Percentiles rank a stretch among this genome's conserved stretches.
phyloP scores from a whole-genome alignment of 2,888 invertebrate species.

The Drosophila hawaiiensis region DNA sequence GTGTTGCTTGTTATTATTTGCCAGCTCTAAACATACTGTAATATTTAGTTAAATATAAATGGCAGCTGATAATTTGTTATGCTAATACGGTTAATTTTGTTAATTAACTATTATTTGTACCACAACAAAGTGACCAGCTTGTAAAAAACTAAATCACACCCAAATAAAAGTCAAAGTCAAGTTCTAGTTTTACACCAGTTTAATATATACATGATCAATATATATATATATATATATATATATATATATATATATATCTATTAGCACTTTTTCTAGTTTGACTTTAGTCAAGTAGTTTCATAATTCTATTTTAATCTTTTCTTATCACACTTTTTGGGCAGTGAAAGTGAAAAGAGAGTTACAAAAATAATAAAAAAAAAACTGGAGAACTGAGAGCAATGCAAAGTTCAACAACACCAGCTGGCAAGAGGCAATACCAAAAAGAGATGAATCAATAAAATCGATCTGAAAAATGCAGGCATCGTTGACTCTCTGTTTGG shows the following conservation, averaged over 20 bases:
- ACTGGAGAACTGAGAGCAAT: constrained; percentile 15
- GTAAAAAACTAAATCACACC: neutral
- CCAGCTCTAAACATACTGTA: neutral
- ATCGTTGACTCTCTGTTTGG: constrained; percentile 32
- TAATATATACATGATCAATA: neutral
- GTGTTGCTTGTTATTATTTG: neutral
- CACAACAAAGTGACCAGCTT: constrained; percentile 36
- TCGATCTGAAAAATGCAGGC: neutral
- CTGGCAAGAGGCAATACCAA: neutral
- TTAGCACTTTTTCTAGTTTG: neutral
- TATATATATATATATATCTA: neutral
- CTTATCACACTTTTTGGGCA: neutral
- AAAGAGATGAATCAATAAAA: constrained; percentile 2
- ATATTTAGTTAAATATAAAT: neutral
- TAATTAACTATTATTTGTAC: constrained; percentile 38
- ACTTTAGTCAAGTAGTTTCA: neutral
- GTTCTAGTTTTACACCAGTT: neutral
- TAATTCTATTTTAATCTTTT: neutral
- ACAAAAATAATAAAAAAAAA: neutral
- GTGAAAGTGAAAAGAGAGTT: neutral
- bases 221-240: neutral
- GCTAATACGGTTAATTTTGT: constrained; percentile 27
- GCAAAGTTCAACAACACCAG: constrained; percentile 67
- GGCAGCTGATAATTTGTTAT: constrained; percentile 9
- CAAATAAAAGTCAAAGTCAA: neutral